phyloP scores from a whole-genome alignment of 2,113 vertebrate species.

The Oncorhynchus kisutch region DNA sequence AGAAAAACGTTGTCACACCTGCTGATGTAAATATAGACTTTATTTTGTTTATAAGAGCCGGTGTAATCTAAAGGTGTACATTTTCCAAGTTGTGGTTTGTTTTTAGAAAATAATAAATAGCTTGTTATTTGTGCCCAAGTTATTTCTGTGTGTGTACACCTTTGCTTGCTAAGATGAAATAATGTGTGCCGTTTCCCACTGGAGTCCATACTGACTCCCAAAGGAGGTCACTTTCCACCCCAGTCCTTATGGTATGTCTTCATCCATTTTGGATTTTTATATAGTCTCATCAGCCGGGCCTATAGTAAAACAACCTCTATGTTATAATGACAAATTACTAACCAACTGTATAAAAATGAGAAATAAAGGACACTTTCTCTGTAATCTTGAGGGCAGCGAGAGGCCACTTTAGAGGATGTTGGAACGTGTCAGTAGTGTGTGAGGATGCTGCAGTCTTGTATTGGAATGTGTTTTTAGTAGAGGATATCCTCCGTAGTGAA shows the following conservation, averaged over 20 bases:
- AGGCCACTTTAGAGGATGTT: not conserved
- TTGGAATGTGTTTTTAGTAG: constrained; percentile 11
- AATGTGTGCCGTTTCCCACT: constrained; percentile 16
- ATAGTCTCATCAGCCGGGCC: too few relatives aligned
- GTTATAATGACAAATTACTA: too few relatives aligned
- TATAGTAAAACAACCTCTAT: too few relatives aligned
- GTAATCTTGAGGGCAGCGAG: not conserved
- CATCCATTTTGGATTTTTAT: not conserved
- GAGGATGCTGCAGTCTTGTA: not conserved
- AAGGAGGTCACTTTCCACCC: constrained; percentile 12
- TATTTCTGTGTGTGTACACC: not conserved
- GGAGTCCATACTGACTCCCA: not conserved
- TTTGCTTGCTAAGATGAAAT: not conserved
- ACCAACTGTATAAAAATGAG: too few relatives aligned
- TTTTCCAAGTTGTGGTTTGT: constrained; percentile 69
- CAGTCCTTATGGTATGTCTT: not conserved
- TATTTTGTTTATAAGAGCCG: constrained; percentile 97
- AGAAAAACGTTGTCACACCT: constrained; percentile 58
- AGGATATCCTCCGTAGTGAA: constrained; percentile 39
- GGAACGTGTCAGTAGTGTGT: not conserved
- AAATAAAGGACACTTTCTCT: not conserved
- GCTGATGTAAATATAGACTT: constrained; percentile 94
- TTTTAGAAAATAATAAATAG: constrained; percentile 73
- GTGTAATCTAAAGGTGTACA: constrained; percentile 96
- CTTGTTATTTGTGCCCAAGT: constrained; percentile 39